Conservation (phyloP, 1,140 invertebrate species). For the Diabrotica undecimpunctata region DNA sequence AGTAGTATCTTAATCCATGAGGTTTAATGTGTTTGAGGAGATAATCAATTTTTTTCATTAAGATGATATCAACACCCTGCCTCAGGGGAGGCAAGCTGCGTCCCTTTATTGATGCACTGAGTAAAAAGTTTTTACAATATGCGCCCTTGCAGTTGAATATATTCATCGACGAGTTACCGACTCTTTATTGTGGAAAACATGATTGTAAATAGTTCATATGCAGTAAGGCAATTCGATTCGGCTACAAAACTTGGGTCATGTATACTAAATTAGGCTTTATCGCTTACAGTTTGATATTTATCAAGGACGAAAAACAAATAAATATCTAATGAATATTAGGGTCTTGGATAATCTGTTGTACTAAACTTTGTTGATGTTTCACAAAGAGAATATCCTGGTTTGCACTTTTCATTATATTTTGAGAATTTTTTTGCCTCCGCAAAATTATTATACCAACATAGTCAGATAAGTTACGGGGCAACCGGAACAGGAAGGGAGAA, state of each 20-base stretch:
- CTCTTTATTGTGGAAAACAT: constrained; percentile 1
- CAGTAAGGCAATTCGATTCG: no score
- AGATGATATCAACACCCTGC: constrained; percentile 3
- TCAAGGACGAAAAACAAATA: no score
- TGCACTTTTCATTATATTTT: no score
- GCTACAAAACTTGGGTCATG: no score
- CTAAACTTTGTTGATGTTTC: background rate
- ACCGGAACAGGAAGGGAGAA: background rate
- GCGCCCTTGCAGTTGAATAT: background rate
- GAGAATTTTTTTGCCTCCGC: no score
- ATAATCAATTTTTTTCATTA: constrained; percentile 7
- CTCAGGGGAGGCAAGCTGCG: constrained; percentile 4
- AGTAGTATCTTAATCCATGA: constrained; percentile 1
- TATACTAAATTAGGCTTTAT: no score
- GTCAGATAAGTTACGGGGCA: no score
- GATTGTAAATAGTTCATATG: no score
- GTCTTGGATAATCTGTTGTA: no score
- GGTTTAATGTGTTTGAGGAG: constrained; percentile 10
- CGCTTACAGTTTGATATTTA: no score
- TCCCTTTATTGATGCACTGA: background rate
- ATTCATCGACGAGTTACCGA: constrained; percentile 1
- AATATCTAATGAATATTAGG: no score
- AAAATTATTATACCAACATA: no score
- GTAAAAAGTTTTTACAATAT: constrained; percentile 11
- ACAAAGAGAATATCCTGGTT: background rate